Base-by-base conservation (phyloP, 2,888 invertebrate species). In the Drosophila glabriapex region DNA sequence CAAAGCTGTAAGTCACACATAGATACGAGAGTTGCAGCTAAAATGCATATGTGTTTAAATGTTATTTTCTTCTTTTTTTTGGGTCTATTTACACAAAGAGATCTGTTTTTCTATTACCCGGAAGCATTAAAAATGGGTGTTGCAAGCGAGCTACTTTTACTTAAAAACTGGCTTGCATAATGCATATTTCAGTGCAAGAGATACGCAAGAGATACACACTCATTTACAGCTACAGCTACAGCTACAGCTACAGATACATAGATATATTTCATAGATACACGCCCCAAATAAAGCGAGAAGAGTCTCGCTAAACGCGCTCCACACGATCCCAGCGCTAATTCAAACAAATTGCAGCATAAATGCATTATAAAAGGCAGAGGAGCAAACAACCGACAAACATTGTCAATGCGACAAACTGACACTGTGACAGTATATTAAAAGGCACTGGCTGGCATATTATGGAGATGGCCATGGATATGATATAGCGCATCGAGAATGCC, bases 311-410 rank as follows among this genome's bases (percentile, higher is more conserved):
- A 39, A n/a, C 39, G 39, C 22, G 73, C 55, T 63, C 61, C 25
- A 9, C 19, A 54, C 54, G 41, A 77, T 66, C 60, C 53, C 54
- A 60, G 64, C 83, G 85, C 80, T 85, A 86, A 91, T 91, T 91
- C 91, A 86, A 91, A 91, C 86, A 86, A 86, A 86, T 91, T 86
- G 86, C 91, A 80, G 82, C 88, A 87, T 87, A 86, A 90, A 83
- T 89, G 82, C 82, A 87, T 83, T 83, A 90, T 71, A 87, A 87
- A 77, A 91, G 76, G 68, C 91, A 89, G 90, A 77, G 79, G 62
- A 78, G 68, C 71, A 74, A 60, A 54, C 67, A 59, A 49, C 60
- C 56, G 59, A 68, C 56, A 46, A 59, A 68, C 53, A 52, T 58
- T 39, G 67, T 65, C 14, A 54, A 55, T 37, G 54, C 55, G 25